Base-by-base conservation (phyloP, 2,797 vertebrate species). In the Oreonectes daqikongensis region DNA sequence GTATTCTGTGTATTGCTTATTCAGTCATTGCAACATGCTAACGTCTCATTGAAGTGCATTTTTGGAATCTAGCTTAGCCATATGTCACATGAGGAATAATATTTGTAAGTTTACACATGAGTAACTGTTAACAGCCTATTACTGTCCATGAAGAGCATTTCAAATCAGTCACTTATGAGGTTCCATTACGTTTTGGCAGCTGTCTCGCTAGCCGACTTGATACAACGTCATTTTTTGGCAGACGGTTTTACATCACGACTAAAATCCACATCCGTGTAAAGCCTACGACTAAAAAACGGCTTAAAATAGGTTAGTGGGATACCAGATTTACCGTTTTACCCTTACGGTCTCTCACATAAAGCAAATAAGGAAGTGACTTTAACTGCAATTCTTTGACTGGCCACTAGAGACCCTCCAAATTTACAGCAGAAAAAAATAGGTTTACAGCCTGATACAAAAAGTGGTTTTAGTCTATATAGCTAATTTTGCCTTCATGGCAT, bases 121-220 rank as follows among this genome's bases (percentile, higher is more conserved):
- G 50, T 32, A 11, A 15, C 14, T 22, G 46, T 61, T 52, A 42
- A 60, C 50, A 15, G 20, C 69, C 18, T 22, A 38, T 50, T 70
- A 59, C 26, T 28, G 52, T 9, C 52, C 52, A 24, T 55, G 55
- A 55, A 55, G 55, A 59, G 55, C 55, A 59, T 30, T 30, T 59
- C 26, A 59, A 59, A 59, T 30, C 53, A 57, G 53, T 28, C 55
- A 59, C 26, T 59, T 59, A 59, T 59, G 55, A 59, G 55, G 15
- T 28, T 59, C 8, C 55, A 59, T 59, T 59, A 59, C 15, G 55
- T 15, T 28, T 30, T 59, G 26, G 26, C 55, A 59, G 55, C 28
- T 59, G 55, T 59, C 55, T 28, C 7, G 26, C 55, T 59, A 28
- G 26, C 55, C 5, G 26, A 28, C 15, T 30, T 2, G 15, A 59